Conservation (phyloP, 2,888 invertebrate species). For the Darwinula stevensoni region DNA sequence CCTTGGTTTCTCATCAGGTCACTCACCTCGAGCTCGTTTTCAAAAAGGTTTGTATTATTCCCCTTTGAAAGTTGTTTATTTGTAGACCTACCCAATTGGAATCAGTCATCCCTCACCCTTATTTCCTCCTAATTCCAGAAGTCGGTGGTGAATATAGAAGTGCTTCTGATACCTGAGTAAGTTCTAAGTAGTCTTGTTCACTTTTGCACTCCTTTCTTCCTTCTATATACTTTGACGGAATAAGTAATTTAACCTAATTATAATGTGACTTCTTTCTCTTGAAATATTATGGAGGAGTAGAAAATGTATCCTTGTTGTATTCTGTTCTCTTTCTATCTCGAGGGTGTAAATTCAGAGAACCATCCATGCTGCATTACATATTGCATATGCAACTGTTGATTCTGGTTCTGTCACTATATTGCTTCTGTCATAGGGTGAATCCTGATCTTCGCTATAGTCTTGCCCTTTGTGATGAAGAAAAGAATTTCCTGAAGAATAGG, state of each 20-base stretch:
- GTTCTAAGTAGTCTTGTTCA: background rate
- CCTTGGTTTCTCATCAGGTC: conserved; percentile 11
- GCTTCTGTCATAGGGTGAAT: conserved; percentile 13
- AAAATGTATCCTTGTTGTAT: no score
- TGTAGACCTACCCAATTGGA: no score
- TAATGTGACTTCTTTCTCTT: no score
- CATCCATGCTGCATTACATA: no score
- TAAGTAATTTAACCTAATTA: no score
- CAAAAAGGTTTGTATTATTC: conserved; percentile 12
- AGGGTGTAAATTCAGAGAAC: no score
- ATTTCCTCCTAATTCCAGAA: background rate
- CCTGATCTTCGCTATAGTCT: conserved; percentile 17
- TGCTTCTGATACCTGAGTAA: conserved; percentile 1
- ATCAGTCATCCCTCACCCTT: background rate
- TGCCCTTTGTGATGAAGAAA: conserved; percentile 17
- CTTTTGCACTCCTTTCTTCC: no score
- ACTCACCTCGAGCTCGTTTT: conserved; percentile 12
- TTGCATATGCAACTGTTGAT: no score
- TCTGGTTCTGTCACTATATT: background rate
- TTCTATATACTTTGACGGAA: no score
- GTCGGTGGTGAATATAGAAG: background rate
- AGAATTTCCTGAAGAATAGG: conserved; percentile 14
- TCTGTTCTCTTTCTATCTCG: no score
- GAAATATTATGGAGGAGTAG: no score
- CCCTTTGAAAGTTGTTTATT: no score